Conservation (phyloP, 2,797 vertebrate genomes). For the Sebastes hopkinsi region DNA sequence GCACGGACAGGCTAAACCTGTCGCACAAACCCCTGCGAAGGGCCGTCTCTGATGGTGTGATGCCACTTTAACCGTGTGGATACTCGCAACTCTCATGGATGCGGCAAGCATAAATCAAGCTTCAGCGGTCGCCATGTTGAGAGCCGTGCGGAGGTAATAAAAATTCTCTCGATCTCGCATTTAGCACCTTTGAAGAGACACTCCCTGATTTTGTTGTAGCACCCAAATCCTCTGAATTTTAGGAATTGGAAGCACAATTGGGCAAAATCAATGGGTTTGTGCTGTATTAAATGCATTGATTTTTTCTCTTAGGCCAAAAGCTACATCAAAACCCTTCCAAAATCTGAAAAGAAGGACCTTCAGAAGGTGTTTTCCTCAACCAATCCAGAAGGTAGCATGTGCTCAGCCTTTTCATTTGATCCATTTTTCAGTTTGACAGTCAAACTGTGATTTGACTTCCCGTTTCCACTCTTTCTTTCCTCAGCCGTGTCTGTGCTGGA, state of each 20-base stretch:
- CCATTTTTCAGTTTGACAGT: not conserved
- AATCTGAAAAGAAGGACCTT: conserved; percentile 94
- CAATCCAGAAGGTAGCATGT: conserved; percentile 86
- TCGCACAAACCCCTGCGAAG: not conserved
- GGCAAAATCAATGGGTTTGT: not conserved
- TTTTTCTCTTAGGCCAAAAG: conserved; percentile 87
- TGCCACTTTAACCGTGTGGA: not conserved
- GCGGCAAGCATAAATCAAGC: not conserved
- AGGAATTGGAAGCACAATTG: not conserved
- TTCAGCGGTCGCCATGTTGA: no score
- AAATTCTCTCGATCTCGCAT: not conserved
- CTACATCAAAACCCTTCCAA: conserved; percentile 91
- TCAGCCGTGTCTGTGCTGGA: conserved; percentile 92
- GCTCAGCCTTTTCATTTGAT: not conserved
- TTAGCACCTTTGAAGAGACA: not conserved
- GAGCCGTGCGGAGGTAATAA: not conserved
- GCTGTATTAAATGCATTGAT: not conserved
- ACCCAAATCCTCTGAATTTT: not conserved
- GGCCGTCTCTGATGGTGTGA: not conserved
- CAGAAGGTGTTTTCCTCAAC: conserved; percentile 85
- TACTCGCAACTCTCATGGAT: rapidly evolving
- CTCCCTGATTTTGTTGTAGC: not conserved
- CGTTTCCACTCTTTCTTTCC: not conserved
- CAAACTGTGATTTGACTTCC: not conserved
- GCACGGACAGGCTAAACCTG: not conserved